phyloP scores from a whole-genome alignment of 2,113 vertebrate genomes.

The Geothlypis trichas region DNA sequence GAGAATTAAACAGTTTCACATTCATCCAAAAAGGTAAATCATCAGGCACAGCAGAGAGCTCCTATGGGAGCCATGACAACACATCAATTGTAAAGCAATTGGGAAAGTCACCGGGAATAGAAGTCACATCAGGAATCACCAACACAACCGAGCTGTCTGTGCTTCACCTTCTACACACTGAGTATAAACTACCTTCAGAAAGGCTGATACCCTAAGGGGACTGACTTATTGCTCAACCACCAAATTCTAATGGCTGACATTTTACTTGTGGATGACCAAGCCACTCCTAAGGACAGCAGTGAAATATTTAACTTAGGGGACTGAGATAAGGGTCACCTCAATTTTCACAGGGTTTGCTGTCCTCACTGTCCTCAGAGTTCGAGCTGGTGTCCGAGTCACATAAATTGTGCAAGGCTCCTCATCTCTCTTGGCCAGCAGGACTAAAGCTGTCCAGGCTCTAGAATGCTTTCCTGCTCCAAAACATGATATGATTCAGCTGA shows the following conservation, averaged over 20 bases:
- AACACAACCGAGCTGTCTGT: not conserved
- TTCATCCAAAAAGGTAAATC: not conserved
- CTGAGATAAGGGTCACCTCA: not conserved
- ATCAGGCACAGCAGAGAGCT: slow-evolving; percentile 12
- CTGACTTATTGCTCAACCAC: not conserved
- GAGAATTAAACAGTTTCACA: slow-evolving; percentile 27
- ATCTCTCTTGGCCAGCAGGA: not conserved
- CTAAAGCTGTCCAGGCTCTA: not conserved
- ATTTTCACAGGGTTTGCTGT: not conserved
- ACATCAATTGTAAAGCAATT: slow-evolving; percentile 19
- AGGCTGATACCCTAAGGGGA: not conserved
- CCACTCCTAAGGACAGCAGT: not conserved
- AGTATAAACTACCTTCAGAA: not conserved
- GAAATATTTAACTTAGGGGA: not conserved
- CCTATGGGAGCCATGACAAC: slow-evolving; percentile 14
- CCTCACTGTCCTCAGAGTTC: not conserved
- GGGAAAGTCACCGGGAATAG: not conserved
- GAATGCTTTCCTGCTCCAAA: not conserved
- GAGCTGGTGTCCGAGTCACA: not conserved
- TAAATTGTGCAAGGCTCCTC: not conserved
- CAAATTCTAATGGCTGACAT: not conserved
- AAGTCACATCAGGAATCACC: slow-evolving; percentile 1
- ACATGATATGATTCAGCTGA: not conserved
- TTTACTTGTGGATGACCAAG: not conserved
- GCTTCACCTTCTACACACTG: not conserved